Evolutionary conservation across 2,113 vertebrate genomes (phyloP).

Genomic region (rat (Rattus norvegicus)): DNA sequence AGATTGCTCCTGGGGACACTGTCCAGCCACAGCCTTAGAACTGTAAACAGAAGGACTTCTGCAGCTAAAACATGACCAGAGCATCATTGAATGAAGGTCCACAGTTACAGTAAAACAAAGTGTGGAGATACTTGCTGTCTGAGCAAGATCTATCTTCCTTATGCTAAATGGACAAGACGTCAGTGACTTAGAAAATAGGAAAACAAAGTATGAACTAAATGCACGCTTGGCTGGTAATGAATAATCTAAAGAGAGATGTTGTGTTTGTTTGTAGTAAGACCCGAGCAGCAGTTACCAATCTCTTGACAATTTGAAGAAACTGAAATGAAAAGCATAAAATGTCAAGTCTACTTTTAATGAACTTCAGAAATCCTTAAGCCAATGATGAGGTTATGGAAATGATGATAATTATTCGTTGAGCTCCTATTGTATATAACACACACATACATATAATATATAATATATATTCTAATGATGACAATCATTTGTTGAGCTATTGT

Average conservation of each 20-base stretch:
- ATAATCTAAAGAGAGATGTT: background rate
- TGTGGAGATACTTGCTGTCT: background rate
- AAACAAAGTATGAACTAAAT: background rate
- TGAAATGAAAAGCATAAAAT: background rate
- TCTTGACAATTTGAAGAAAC: background rate
- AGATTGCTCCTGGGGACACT: background rate
- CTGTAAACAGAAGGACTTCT: background rate
- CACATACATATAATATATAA: too few species aligned
- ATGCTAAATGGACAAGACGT: background rate
- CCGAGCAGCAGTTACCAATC: background rate
- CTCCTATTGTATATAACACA: background rate
- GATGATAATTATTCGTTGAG: background rate
- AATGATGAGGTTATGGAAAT: background rate
- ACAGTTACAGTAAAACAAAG: background rate
- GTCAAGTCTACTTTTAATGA: background rate
- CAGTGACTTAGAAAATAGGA: conserved; percentile 14
- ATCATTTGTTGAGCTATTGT: too few species aligned
- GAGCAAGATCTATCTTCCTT: background rate
- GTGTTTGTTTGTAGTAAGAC: background rate
- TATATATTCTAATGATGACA: too few species aligned
- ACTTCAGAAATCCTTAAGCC: background rate
- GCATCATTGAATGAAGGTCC: background rate
- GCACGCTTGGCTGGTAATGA: background rate
- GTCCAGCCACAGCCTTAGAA: background rate
- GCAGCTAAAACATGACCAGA: background rate